Conservation (phyloP, 2,113 vertebrate genomes). For the Antechinus stuartii region DNA sequence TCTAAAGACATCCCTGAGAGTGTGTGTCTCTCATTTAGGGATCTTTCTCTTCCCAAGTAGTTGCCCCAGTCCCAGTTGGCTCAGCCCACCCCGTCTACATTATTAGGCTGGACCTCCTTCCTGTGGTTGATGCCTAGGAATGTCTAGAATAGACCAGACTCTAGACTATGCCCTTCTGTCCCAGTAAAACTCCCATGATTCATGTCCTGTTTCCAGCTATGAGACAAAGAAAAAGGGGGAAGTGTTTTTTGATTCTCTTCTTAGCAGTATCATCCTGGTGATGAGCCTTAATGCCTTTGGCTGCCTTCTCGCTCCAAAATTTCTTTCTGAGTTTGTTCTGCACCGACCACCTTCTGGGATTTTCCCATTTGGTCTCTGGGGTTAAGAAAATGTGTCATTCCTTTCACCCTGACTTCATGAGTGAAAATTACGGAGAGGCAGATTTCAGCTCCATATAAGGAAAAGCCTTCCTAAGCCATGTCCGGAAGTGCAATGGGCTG, state of each 20-base stretch:
- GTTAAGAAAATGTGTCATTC: slow-evolving; percentile 5
- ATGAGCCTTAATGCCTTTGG: background rate
- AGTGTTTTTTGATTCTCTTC: background rate
- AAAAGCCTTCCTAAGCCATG: background rate
- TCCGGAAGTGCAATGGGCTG: background rate
- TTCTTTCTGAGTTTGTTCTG: background rate
- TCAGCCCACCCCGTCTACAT: slow-evolving; percentile 5
- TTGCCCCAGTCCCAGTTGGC: slow-evolving; percentile 35
- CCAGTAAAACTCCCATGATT: slow-evolving; percentile 63
- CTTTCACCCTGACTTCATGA: background rate
- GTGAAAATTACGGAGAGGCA: slow-evolving; percentile 16
- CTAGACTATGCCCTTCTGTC: slow-evolving; percentile 43
- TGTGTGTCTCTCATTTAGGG: background rate
- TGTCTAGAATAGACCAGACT: slow-evolving; percentile 57
- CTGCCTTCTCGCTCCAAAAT: background rate
- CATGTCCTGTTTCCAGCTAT: slow-evolving; percentile 65
- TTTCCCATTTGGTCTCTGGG: slow-evolving; percentile 28
- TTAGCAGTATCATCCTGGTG: slow-evolving; percentile 2
- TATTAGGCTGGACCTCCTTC: slow-evolving; percentile 51
- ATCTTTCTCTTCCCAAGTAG: slow-evolving; percentile 30
- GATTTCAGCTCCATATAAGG: slow-evolving; percentile 9
- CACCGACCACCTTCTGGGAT: background rate
- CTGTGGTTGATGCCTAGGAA: slow-evolving; percentile 52
- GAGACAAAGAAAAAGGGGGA: slow-evolving; percentile 19
- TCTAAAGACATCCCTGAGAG: background rate